Percentiles rank a stretch among this genome's conserved stretches.
phyloP scores from a whole-genome alignment of 2,797 vertebrate genomes.

The Anas acuta region DNA sequence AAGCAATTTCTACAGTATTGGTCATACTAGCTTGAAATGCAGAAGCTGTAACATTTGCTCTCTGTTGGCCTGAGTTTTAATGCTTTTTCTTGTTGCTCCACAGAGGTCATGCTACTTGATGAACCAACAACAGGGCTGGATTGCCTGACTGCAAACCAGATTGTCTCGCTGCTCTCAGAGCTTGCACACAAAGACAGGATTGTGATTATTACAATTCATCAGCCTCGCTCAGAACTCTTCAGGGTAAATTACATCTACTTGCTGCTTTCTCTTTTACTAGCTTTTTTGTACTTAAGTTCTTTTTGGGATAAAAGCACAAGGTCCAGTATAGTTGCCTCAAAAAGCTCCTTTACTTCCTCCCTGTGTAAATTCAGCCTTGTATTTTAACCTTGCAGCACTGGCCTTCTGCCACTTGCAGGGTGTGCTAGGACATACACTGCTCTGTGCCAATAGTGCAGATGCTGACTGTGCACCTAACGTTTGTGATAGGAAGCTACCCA shows the following conservation, averaged over 20 bases:
- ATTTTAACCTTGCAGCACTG: background rate
- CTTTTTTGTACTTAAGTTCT: background rate
- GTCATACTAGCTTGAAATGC: background rate
- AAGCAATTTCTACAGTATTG: background rate
- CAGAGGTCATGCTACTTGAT: conserved; percentile 94
- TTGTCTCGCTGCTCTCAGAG: conserved; percentile 86
- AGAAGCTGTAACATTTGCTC: background rate
- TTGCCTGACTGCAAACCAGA: conserved; percentile 96
- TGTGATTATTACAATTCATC: conserved; percentile 94
- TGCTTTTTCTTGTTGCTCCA: background rate
- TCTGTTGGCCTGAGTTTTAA: background rate
- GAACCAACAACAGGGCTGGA: conserved; percentile 96
- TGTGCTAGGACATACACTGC: background rate
- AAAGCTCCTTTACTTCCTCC: background rate
- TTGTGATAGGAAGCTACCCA: background rate
- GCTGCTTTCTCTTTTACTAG: background rate
- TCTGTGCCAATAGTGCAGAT: background rate
- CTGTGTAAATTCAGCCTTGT: background rate
- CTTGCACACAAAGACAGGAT: conserved; percentile 89
- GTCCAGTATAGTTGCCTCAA: background rate
- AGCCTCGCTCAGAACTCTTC: conserved; percentile 96
- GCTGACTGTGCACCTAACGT: background rate
- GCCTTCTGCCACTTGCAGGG: background rate
- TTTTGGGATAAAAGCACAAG: background rate
- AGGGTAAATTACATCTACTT: conserved; percentile 77